These are phyloP conservation scores for Sturnira hondurensis DNA, from an alignment of 2,113 vertebrate genomes.

Conservation along the genomic window DNA sequence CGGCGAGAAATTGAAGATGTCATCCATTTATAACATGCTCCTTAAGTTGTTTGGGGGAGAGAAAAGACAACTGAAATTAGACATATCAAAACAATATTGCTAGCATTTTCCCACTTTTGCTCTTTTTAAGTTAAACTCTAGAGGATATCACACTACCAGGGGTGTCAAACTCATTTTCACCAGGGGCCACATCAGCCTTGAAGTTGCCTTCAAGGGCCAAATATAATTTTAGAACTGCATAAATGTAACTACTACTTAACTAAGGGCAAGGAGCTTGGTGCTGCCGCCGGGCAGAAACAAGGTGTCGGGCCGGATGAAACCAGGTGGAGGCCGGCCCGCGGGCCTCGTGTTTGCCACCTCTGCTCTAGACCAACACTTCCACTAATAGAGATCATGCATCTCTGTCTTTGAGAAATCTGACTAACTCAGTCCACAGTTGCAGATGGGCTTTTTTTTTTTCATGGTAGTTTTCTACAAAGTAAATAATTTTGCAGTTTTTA, in stretches of 20 bases:
- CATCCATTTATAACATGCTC: neutral
- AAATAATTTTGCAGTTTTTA: neutral
- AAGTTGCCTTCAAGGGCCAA: too few relatives aligned
- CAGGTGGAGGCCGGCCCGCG: too few relatives aligned
- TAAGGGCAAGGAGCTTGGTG: too few relatives aligned
- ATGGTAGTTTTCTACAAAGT: slow-evolving; percentile 1
- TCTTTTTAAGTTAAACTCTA: slow-evolving; percentile 17
- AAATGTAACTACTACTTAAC: too few relatives aligned
- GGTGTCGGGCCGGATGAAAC: too few relatives aligned
- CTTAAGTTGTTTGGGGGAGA: neutral
- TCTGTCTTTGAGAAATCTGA: neutral
- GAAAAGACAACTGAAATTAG: neutral
- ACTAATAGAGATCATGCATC: neutral
- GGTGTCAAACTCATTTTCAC: too few relatives aligned
- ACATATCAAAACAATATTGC: neutral
- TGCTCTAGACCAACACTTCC: neutral
- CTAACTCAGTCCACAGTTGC: neutral
- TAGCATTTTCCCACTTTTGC: neutral
- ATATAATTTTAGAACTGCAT: too few relatives aligned
- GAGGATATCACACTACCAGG: neutral
- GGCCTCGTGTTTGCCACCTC: too few relatives aligned
- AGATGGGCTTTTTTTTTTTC: neutral
- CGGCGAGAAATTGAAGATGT: slow-evolving; percentile 63
- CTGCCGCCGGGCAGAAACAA: too few relatives aligned
- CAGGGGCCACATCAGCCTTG: too few relatives aligned